These are phyloP conservation scores for Dascillus cervinus DNA, from an alignment of 2,888 invertebrate species.

Conservation along the genomic window DNA sequence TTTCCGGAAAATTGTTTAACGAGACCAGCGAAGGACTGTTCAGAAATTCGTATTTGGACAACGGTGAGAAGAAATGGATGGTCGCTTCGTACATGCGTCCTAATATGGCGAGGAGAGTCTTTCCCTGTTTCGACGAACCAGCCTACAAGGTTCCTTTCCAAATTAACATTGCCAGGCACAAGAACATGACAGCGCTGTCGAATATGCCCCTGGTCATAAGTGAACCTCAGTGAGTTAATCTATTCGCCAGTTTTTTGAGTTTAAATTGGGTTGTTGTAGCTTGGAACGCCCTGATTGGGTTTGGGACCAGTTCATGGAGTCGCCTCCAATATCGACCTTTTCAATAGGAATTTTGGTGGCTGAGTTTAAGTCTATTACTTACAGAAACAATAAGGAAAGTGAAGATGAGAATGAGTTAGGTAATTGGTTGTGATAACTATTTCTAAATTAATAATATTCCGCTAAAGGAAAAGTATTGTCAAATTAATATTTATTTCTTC, in stretches of 20 bases:
- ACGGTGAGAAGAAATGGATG: constrained; percentile 44
- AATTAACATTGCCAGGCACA: constrained; percentile 54
- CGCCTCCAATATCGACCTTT: constrained; percentile 71
- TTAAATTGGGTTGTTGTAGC: constrained; percentile 5
- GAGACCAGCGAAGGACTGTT: constrained; percentile 62
- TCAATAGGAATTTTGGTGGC: constrained; percentile 67
- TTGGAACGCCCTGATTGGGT: constrained; percentile 48
- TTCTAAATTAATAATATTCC: constrained; percentile 2
- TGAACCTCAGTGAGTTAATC: constrained; percentile 52
- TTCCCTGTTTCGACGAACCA: constrained; percentile 78
- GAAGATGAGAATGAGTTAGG: constrained; percentile 33
- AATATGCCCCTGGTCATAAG: constrained; percentile 55
- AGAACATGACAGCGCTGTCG: constrained; percentile 51
- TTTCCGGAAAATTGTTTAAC: constrained; percentile 57
- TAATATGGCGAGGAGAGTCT: constrained; percentile 65
- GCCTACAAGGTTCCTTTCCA: constrained; percentile 65
- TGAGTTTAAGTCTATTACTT: constrained; percentile 43
- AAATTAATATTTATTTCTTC: too few relatives aligned
- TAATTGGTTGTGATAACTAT: constrained; percentile 19
- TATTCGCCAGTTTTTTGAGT: neutral
- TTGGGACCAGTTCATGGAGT: constrained; percentile 60
- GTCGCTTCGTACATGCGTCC: constrained; percentile 63
- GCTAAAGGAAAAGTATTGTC: constrained; percentile 12
- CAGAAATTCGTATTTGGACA: constrained; percentile 53
- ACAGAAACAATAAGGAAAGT: constrained; percentile 16